Evolutionary conservation across 2,797 vertebrate species (phyloP), one percentile per base, ranked within the genome.

Genomic region (Hirundo rustica): DNA sequence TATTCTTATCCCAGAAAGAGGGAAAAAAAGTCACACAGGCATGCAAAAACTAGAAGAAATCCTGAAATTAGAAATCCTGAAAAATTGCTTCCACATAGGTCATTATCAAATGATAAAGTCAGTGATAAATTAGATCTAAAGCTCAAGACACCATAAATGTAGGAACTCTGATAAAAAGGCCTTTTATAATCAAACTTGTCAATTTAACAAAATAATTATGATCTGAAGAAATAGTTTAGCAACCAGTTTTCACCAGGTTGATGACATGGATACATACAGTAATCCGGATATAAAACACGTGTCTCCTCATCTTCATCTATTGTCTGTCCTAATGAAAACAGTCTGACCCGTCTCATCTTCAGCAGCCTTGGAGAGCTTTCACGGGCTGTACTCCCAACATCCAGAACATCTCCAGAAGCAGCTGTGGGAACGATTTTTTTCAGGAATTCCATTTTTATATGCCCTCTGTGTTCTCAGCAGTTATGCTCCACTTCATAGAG

Each of bases 391-490:
- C 88, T 97, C 55, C 96, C 97, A 48, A 93, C 92, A 53, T 99
- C 98, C 93, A 91, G 42, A 82, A 94, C 96, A 22, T 99, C 99
- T 91, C 98, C 98, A 21, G 98, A 98, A 96, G 98, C 96, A 48
- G 95, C 96, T 8, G 97, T 88, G 40, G 99, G 99, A 91, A 99
- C 98, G 7, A 99, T 98, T 98, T 98, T 99, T 97, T 98, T 99
- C 73, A 99, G 97, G 97, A 99, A 99, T 57, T 99, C 99, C 99
- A 99, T 99, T 68, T 92, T 91, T 88, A 92, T 61, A 13, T 38
- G 66, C 68, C 87, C 68, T 84, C 93, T 85, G 86, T 38, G 79
- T 62, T 68, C 74, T 79, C 68, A 62, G 70, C 38, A 40, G 87
- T 55, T 86, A 5, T 58, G 66, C 92, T 75, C 57, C 68, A 27